Evolutionary conservation across 1,140 invertebrate species (phyloP).

Genomic region (Trichonephila clavata): DNA sequence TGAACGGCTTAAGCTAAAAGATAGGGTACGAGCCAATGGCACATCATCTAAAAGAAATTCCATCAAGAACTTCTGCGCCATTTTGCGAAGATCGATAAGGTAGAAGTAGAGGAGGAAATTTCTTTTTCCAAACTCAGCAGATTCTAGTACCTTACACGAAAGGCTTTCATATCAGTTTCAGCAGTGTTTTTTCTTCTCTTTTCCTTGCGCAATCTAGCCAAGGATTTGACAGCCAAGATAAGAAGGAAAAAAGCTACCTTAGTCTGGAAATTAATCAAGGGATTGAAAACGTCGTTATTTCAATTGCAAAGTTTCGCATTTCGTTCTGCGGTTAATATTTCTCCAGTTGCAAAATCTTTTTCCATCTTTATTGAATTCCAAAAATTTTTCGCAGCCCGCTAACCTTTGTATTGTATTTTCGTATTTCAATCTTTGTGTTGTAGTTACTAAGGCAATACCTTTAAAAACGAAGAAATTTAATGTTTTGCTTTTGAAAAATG

Average conservation of each 20-base stretch:
- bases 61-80: slow-evolving; percentile 37
- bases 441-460: too few relatives aligned
- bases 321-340: neutral
- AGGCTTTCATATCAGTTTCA: slow-evolving; percentile 35
- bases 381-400: too few relatives aligned
- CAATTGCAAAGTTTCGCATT: neutral
- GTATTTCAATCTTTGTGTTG: too few relatives aligned
- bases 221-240: slow-evolving; percentile 13
- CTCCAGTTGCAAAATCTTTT: neutral
- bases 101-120: slow-evolving; percentile 38
- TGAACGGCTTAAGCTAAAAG: neutral
- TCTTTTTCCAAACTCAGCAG: slow-evolving; percentile 53
- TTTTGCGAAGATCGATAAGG: slow-evolving; percentile 41
- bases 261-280: neutral
- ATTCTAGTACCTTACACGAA: slow-evolving; percentile 26
- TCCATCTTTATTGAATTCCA: neutral
- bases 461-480: too few relatives aligned
- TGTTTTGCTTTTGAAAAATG: too few relatives aligned
- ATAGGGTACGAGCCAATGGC: neutral
- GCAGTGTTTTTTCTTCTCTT: neutral
- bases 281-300: neutral
- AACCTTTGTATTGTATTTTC: too few relatives aligned
- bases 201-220: slow-evolving; percentile 12
- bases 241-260: neutral
- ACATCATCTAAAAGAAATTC: slow-evolving; percentile 14